Percentiles rank a stretch among this genome's conserved stretches.
Conservation (phyloP, 2,888 invertebrate genomes). For the Coremacera marginata region DNA sequence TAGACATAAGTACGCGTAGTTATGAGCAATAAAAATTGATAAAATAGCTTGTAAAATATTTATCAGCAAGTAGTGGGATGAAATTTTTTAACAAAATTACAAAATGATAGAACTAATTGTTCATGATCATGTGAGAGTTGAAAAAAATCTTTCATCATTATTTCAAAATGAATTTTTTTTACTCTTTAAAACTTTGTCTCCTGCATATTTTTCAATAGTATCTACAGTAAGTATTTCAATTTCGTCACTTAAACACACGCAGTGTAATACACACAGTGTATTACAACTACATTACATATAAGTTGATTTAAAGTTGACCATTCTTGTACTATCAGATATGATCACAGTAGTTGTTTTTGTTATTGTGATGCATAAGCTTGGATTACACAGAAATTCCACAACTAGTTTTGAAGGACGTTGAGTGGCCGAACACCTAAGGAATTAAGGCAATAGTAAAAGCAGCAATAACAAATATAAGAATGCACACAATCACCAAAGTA, state of each 20-base stretch:
- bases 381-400: neutral
- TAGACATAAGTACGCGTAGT: too few relatives aligned
- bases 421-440: neutral
- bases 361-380: neutral
- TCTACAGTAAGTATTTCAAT: neutral
- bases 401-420: constrained; percentile 19
- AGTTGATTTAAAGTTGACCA: neutral
- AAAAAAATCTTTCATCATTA: neutral
- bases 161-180: neutral
- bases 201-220: too few relatives aligned
- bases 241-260: neutral
- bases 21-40: too few relatives aligned
- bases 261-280: too few relatives aligned
- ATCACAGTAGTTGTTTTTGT: neutral
- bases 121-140: too few relatives aligned
- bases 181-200: too few relatives aligned
- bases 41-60: too few relatives aligned
- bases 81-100: too few relatives aligned
- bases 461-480: neutral
- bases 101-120: too few relatives aligned
- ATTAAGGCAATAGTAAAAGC: neutral
- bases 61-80: too few relatives aligned
- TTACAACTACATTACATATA: too few relatives aligned
- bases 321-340: neutral
- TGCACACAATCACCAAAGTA: too few relatives aligned